A percentile compares a stretch with the other conserved stretches of the same genome.
phyloP scores from a whole-genome alignment of 1,140 invertebrate species.

The Archegozetes longisetosus region DNA sequence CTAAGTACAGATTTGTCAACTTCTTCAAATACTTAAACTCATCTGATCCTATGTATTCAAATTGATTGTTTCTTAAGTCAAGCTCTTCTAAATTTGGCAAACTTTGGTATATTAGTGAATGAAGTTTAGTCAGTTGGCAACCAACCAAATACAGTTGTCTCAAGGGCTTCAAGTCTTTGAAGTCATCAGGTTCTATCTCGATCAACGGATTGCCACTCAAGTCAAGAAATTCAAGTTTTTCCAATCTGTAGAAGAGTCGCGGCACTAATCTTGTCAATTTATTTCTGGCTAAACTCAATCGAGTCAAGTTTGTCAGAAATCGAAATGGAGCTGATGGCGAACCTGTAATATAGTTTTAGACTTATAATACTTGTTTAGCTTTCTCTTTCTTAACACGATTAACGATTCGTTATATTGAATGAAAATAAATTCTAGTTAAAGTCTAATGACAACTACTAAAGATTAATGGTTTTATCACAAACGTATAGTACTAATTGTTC shows the following conservation, averaged over 20 bases:
- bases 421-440: too few species aligned
- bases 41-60: conserved; percentile 37
- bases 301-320: conserved; percentile 42
- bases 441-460: too few species aligned
- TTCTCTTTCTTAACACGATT: too few species aligned
- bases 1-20: conserved; percentile 46
- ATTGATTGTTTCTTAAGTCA: conserved; percentile 42
- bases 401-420: too few species aligned
- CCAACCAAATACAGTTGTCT: conserved; percentile 45
- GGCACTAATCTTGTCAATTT: conserved; percentile 46
- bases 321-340: conserved; percentile 48
- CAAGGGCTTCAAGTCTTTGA: conserved; percentile 28
- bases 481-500: too few species aligned
- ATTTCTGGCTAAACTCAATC: conserved; percentile 50
- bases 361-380: not conserved
- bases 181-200: conserved; percentile 44
- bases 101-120: conserved; percentile 24
- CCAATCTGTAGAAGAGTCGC: conserved; percentile 47
- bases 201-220: conserved; percentile 53
- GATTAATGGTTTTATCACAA: too few species aligned
- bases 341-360: not conserved
- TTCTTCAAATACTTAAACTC: conserved; percentile 32
- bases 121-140: conserved; percentile 21
- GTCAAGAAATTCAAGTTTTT: conserved; percentile 47
- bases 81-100: conserved; percentile 21